phyloP scores from a whole-genome alignment of 2,113 vertebrate genomes.

The Apus apus region DNA sequence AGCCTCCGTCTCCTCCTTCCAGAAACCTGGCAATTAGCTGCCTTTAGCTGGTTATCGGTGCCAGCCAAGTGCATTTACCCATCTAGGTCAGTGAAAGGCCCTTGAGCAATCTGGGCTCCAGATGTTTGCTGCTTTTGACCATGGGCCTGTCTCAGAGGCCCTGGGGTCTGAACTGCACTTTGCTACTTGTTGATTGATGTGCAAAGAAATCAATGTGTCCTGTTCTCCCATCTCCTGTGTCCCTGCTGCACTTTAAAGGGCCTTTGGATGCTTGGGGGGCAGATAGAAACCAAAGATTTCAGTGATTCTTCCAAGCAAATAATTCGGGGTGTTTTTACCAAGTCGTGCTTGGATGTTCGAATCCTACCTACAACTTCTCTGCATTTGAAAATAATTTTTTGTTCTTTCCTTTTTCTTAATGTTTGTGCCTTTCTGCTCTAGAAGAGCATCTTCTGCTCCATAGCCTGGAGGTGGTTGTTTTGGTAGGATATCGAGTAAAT shows the following conservation, averaged over 20 bases:
- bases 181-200: not conserved
- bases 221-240: not conserved
- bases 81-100: conserved; percentile 43
- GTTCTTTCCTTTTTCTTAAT: not conserved
- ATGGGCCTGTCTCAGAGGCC: not conserved
- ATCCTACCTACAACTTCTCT: not conserved
- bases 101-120: not conserved
- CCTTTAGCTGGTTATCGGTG: conserved; percentile 47
- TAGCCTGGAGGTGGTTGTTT: not conserved
- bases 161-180: not conserved
- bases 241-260: not conserved
- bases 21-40: conserved; percentile 58
- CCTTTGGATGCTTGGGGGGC: not conserved
- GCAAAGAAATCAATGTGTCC: not conserved
- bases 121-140: not conserved
- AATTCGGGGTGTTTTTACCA: not conserved
- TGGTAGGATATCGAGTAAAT: not conserved
- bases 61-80: not conserved
- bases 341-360: not conserved
- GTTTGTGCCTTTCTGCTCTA: not conserved
- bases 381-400: not conserved
- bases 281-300: not conserved
- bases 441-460: not conserved
- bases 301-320: not conserved
- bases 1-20: conserved; percentile 25